Base-by-base conservation (phyloP, 1,140 invertebrate species). In the Platyscapa corneri region DNA sequence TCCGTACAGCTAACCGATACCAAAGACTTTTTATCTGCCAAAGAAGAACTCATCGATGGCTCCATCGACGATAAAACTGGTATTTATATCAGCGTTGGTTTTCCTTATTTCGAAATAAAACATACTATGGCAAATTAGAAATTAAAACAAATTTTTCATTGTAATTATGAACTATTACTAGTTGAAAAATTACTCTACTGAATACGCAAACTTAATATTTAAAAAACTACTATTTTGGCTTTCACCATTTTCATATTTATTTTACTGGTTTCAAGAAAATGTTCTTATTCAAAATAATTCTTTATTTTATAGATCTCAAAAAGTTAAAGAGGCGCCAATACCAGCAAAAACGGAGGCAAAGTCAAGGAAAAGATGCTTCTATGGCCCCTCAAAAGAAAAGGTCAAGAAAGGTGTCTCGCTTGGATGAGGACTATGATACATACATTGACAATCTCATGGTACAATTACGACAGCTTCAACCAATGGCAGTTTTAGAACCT, bases 341-440 rank as follows among this genome's bases (percentile, higher is more conserved):
- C 90, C 97, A 97, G 90, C 96, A 97, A 89, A 97, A 97, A 89
- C 94, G 97, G 49, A 94, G 94, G 32, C 94, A 95, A 90, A 96
- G 95, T 89, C 95, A 94, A 87, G 94, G 95, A 46, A 96, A 95
- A 87, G 95, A 96, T 79, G 93, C 88, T 90, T 90, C 88, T 88
- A 88, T 93, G 49, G 92, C 92, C 60, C 94, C 94, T 34, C 94
- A 96, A 49, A 98, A 97, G 89, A 98, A 98, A 91, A 94, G 97
- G 42, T 94, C 96, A 20, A 94, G 97, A 42, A 98, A 97, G 92
- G 95, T 96, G 42, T 97, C 97, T 5, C 96, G 97, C 89, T 94
- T 97, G 27, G 97, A 98, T 89, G 98, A 98, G 93, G 97, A 98
- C 93, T 97, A 98, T 92, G 98, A 98, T 91, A 96, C 95, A 14